phyloP scores from a whole-genome alignment of 1,140 invertebrate genomes.

The Heterodera schachtii region DNA sequence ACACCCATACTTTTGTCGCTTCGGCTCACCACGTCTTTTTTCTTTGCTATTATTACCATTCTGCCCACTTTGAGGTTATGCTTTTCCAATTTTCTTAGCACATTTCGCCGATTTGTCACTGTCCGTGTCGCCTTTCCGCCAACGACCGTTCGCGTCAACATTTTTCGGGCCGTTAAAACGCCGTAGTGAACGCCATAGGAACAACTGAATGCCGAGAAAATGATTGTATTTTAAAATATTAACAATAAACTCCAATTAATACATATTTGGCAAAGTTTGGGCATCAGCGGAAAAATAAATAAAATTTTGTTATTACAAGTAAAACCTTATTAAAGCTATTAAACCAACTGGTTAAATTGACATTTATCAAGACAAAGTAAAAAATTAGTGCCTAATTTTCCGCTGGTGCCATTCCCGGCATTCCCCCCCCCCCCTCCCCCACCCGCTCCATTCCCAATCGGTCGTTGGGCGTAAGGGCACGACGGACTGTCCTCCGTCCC shows the following conservation, averaged over 20 bases:
- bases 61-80: slow-evolving; percentile 63
- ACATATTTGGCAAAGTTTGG: slow-evolving; percentile 9
- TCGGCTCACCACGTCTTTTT: no score
- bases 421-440: not conserved
- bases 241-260: no score
- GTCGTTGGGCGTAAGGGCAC: slow-evolving; percentile 1
- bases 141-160: slow-evolving; percentile 49
- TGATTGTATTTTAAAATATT: no score
- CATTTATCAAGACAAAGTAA: no score
- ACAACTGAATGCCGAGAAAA: slow-evolving; percentile 28
- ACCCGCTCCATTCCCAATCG: slow-evolving; percentile 39
- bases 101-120: not conserved
- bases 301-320: slow-evolving; percentile 28
- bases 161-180: slow-evolving; percentile 53
- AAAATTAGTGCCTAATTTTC: slow-evolving; percentile 8
- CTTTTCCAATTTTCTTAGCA: slow-evolving; percentile 55
- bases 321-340: no score
- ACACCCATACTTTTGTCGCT: no score
- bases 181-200: slow-evolving; percentile 62
- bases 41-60: slow-evolving; percentile 43
- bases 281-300: no score
- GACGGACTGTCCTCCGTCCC: slow-evolving; percentile 3
- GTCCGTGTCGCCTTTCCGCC: not conserved
- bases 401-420: not conserved
- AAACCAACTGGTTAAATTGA: no score